These are phyloP conservation scores for Actinemys pallida DNA, from an alignment of 2,113 vertebrate genomes.

Conservation along the genomic window DNA sequence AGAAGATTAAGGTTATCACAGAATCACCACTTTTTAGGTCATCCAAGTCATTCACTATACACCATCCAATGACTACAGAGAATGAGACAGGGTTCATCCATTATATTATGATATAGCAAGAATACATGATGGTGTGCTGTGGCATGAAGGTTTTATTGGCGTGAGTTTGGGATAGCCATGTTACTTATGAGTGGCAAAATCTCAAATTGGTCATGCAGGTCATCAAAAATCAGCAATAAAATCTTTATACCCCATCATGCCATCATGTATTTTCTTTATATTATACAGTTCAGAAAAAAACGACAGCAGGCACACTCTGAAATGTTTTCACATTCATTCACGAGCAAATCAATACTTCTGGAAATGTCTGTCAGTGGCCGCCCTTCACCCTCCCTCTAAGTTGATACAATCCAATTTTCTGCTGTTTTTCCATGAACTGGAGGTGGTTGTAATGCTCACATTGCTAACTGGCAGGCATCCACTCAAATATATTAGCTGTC, in stretches of 20 bases:
- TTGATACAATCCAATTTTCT: background rate
- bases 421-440: background rate
- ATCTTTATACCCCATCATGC: constrained; percentile 2
- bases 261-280: background rate
- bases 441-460: background rate
- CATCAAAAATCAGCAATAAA: constrained; percentile 24
- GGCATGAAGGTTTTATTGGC: background rate
- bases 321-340: background rate
- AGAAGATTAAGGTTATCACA: background rate
- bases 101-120: background rate
- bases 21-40: background rate
- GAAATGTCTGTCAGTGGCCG: background rate
- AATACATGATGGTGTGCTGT: background rate
- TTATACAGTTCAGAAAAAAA: background rate
- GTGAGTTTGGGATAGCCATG: background rate
- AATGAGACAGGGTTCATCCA: background rate
- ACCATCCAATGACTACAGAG: background rate
- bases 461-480: background rate
- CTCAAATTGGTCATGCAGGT: background rate
- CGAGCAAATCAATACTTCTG: background rate
- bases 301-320: background rate
- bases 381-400: background rate
- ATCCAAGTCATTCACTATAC: background rate
- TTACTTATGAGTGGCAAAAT: constrained; percentile 13
- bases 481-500: background rate